phyloP scores from a whole-genome alignment of 2,797 vertebrate genomes.

The Synanceia verrucosa region DNA sequence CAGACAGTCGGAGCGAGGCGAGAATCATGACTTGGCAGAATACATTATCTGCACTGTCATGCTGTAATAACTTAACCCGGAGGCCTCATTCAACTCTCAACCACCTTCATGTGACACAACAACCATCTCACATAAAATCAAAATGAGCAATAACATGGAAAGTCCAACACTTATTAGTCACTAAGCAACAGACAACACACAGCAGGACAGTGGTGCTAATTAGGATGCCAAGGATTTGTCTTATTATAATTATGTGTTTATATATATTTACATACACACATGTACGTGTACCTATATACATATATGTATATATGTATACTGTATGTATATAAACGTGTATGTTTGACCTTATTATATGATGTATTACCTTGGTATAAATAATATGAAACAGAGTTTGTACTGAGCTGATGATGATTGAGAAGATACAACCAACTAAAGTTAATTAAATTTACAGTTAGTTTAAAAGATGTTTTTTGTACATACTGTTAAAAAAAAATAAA shows the following conservation, averaged over 20 bases:
- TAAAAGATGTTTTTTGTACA: too few relatives aligned
- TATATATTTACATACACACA: too few relatives aligned
- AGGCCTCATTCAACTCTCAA: constrained; percentile 23
- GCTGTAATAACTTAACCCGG: constrained; percentile 29
- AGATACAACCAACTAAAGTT: background rate
- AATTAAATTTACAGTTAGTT: too few relatives aligned
- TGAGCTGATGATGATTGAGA: background rate
- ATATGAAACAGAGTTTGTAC: background rate
- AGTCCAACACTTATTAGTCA: constrained; percentile 43
- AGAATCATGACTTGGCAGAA: constrained; percentile 56
- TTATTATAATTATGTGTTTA: background rate
- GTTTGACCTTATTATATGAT: too few relatives aligned
- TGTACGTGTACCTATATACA: too few relatives aligned
- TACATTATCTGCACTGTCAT: constrained; percentile 41
- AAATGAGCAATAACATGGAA: constrained; percentile 46
- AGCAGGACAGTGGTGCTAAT: constrained; percentile 29
- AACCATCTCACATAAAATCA: background rate
- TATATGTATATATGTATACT: too few relatives aligned
- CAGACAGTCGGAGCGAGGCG: constrained; percentile 12
- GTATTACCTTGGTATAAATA: background rate
- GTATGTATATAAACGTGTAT: too few relatives aligned
- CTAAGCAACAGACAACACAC: constrained; percentile 57
- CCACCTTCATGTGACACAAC: background rate
- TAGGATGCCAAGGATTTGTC: constrained; percentile 46
- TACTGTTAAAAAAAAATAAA: too few relatives aligned